A percentile compares a stretch with the other conserved stretches of the same genome.
Conservation (phyloP, 1,140 invertebrate genomes). For the Drosophila arawakana region DNA sequence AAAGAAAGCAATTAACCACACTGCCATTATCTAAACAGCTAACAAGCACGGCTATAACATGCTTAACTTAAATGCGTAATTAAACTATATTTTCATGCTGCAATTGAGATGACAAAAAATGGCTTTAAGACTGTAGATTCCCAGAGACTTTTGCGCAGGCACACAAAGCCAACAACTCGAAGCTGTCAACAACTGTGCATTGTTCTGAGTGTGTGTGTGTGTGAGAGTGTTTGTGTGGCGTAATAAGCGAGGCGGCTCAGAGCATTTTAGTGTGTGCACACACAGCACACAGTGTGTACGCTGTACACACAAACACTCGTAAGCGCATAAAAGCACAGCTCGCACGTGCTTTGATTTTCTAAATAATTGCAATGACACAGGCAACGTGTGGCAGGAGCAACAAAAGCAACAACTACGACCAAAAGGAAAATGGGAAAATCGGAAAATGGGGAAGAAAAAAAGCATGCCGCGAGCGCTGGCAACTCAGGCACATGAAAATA, state of each 20-base stretch:
- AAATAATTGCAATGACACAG: constrained; percentile 80
- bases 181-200: constrained; percentile 59
- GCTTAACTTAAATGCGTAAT: constrained; percentile 17
- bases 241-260: constrained; percentile 72
- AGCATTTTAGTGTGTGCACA: constrained; percentile 68
- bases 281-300: constrained; percentile 19
- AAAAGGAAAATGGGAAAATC: background rate
- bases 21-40: background rate
- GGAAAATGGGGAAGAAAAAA: background rate
- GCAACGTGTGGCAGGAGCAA: constrained; percentile 25
- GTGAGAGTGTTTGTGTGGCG: constrained; percentile 44
- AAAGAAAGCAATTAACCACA: background rate
- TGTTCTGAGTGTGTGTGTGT: background rate
- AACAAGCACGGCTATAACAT: constrained; percentile 16
- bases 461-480: constrained; percentile 52
- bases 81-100: constrained; percentile 35
- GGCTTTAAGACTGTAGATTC: constrained; percentile 2
- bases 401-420: background rate
- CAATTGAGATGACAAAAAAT: background rate
- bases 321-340: constrained; percentile 79
- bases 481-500: constrained; percentile 73
- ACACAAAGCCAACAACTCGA: constrained; percentile 31
- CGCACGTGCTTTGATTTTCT: constrained; percentile 79
- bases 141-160: constrained; percentile 22
- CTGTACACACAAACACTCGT: constrained; percentile 36